A percentile compares a stretch with the other conserved stretches of the same genome.
Conservation (phyloP, 2,113 vertebrate genomes). For the Cacatua alba region DNA sequence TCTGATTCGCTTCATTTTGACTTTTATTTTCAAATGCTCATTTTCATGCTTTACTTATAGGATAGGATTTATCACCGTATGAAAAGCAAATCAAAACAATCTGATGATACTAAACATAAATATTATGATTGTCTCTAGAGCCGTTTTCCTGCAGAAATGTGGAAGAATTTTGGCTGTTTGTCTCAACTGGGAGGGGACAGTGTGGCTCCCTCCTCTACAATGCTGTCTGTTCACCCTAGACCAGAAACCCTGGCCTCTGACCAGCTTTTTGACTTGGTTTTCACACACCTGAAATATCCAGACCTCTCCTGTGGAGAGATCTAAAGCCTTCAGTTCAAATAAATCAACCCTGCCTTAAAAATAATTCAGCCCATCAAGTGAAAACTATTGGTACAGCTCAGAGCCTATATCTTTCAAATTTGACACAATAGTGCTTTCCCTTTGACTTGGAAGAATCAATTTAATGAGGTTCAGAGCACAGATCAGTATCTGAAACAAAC, state of each 20-base stretch:
- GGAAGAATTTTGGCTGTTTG: neutral
- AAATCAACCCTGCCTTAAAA: conserved; percentile 46
- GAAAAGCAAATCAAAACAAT: conserved; percentile 22
- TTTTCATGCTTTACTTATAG: conserved; percentile 1
- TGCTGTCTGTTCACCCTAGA: neutral
- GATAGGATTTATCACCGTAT: conserved; percentile 2
- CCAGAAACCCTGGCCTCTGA: neutral
- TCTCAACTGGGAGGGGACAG: neutral
- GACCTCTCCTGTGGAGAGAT: neutral
- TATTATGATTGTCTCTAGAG: neutral
- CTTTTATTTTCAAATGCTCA: conserved; percentile 3
- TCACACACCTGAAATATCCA: neutral
- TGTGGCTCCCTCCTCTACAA: accelerated
- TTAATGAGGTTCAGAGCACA: conserved; percentile 11
- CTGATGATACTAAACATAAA: neutral
- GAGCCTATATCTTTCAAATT: neutral
- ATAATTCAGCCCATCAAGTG: conserved; percentile 8
- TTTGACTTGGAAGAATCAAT: conserved; percentile 6
- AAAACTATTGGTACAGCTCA: conserved; percentile 10
- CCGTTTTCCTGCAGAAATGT: neutral
- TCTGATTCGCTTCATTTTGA: neutral
- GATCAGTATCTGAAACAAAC: neutral
- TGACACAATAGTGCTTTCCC: neutral
- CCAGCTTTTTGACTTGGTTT: neutral
- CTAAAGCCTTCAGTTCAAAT: conserved; percentile 26